A percentile compares a stretch with the other conserved stretches of the same genome.
Evolutionary conservation across 2,797 vertebrate species (phyloP).

Genomic region (Darevskia mixta): DNA sequence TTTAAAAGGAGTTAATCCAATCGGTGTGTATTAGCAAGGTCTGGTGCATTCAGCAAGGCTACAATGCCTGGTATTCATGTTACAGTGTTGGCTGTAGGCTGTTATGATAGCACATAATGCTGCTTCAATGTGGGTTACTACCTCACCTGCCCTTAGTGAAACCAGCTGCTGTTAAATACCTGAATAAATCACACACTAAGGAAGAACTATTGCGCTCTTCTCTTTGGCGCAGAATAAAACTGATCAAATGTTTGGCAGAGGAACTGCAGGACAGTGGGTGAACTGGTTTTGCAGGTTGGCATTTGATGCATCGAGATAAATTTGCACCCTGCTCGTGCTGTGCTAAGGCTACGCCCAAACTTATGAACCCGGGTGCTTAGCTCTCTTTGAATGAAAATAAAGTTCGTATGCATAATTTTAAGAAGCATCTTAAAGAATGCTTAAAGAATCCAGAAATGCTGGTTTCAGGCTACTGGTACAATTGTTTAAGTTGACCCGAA

Average conservation of each 20-base stretch:
- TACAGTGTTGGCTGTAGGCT: background rate
- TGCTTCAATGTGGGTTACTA: background rate
- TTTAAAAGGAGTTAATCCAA: background rate
- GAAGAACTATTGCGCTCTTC: background rate
- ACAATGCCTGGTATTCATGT: no score
- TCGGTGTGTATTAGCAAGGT: background rate
- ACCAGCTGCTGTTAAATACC: background rate
- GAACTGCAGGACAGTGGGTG: conserved; percentile 44
- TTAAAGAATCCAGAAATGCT: no score
- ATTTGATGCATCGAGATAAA: conserved; percentile 40
- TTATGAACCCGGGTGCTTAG: conserved; percentile 16
- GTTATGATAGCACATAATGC: no score
- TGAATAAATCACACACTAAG: background rate
- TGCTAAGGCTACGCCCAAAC: conserved; percentile 52
- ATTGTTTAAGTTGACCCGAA: background rate
- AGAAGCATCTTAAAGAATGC: background rate
- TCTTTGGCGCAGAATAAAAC: conserved; percentile 26
- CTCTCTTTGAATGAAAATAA: background rate
- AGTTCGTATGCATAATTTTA: background rate
- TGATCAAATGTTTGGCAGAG: conserved; percentile 55
- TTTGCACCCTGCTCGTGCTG: accelerated
- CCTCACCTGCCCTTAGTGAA: background rate
- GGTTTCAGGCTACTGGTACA: background rate
- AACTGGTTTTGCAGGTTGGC: conserved; percentile 60
- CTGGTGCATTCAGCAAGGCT: background rate